phyloP scores from a whole-genome alignment of 2,113 vertebrate genomes.

The Catharus fuscescens region DNA sequence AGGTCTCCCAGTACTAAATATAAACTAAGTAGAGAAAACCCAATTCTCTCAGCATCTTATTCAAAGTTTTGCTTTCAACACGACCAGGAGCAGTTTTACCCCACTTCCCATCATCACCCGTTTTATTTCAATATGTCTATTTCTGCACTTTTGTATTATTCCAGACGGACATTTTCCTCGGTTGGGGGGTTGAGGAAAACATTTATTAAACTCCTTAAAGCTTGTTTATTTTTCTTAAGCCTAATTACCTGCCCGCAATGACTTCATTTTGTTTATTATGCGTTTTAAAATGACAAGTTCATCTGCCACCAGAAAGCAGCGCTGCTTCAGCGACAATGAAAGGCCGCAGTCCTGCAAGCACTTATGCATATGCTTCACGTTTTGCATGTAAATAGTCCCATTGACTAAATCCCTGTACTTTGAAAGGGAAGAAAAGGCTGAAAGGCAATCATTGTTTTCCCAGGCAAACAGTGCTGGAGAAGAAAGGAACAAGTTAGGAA shows the following conservation, averaged over 20 bases:
- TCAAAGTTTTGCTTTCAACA: background rate
- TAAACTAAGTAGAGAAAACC: background rate
- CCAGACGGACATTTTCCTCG: background rate
- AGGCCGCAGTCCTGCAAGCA: slow-evolving; percentile 27
- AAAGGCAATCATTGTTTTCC: slow-evolving; percentile 51
- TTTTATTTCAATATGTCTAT: background rate
- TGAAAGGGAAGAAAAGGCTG: slow-evolving; percentile 44
- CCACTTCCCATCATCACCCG: background rate
- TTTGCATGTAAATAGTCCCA: slow-evolving; percentile 55
- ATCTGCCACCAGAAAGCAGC: slow-evolving; percentile 48
- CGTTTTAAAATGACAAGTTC: slow-evolving; percentile 55
- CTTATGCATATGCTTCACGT: slow-evolving; percentile 42
- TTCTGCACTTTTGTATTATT: background rate
- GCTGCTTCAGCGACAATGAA: slow-evolving; percentile 21
- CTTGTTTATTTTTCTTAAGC: slow-evolving; percentile 12
- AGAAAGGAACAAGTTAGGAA: slow-evolving; percentile 39
- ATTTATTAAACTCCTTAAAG: slow-evolving; percentile 1
- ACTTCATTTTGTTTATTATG: slow-evolving; percentile 24
- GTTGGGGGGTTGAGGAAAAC: background rate
- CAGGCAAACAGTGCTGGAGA: slow-evolving; percentile 19
- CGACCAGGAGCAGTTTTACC: background rate
- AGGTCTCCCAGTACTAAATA: background rate
- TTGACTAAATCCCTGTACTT: slow-evolving; percentile 36
- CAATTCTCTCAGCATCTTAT: background rate
- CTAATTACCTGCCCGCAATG: background rate